Base-by-base conservation (phyloP, 2,888 invertebrate species). In the Coleophora deauratella region DNA sequence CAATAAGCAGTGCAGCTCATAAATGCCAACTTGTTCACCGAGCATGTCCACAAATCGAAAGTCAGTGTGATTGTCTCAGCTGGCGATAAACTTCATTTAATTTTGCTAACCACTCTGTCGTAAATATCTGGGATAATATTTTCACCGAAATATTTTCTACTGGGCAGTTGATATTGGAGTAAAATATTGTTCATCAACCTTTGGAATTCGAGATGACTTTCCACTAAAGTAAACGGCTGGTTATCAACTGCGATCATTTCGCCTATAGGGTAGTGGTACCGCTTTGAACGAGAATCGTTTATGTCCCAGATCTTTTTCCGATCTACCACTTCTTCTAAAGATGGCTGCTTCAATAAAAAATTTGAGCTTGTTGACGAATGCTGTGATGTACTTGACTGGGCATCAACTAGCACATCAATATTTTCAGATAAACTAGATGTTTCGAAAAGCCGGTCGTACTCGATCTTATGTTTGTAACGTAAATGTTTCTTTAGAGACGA, bases 201-300 rank as follows among this genome's bases (percentile, higher is more conserved):
- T 27, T 40, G 46, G 43, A 59, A 64, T 6, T 60, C 62, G 14
- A 47, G n/a, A 10, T 32, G 41, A 27, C 43, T 38, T 47, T 65
- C 55, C 35, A 63, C 57, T n/a, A 65, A 43, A 21, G 44, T 47
- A 4, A 60, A 45, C 27, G 61, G 58, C 41, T 61, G 48, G 46
- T 60, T 62, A 33, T 62, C 60, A 41, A 62, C 9, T 28, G 59
- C 62, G 52, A 64, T 62, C 57, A 60, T 65, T 61, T 63, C 66
- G 11, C 49, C 59, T 37, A 65, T 56, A 42, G 58, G 55, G 50
- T 61, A 60, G 52, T 65, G 45, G 45, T 55, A 57, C 44, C 52
- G 48, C 46, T 46, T 55, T 3, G 58, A 45, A 49, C 55, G 57
- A 8, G 45, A 12, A 41, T 60, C 57, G 43, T 55, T 59, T 31